Evolutionary conservation across 2,113 vertebrate genomes (phyloP), one percentile per base, ranked within the genome.

Genomic region (Conger conger): DNA sequence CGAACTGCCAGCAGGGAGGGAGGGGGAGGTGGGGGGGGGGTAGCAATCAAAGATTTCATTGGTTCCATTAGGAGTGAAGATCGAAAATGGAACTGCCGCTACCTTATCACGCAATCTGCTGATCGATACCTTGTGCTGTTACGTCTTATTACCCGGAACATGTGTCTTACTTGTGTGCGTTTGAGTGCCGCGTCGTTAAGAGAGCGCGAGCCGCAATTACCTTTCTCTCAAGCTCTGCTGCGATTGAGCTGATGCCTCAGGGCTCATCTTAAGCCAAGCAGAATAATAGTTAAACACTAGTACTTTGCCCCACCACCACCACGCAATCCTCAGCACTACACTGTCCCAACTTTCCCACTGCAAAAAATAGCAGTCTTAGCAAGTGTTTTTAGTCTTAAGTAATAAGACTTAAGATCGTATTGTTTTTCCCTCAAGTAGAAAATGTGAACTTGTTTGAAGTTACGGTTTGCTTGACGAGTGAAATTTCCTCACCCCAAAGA

Each of bases 261-360:
- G 76, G 73, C 73, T 82, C 27, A 57, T 87, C 45, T 37, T 83
- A 80, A 37, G 30, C 38, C 54, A 77, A 60, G 37, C 82, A 76
- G 37, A 86, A 77, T 60, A 83, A 76, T 30, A 63, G 37, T 83
- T 30, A 77, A 42, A 86, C 37, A 42, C 33, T 50, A 76, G 13
- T 82, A 82, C 81, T 11, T 27, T 37, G 38, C 18, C 37, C n/a
- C 53, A 33, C 54, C 30, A 76, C 45, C 45, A 50, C 9, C 45
- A 11, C 45, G 8, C 45, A 50, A 38, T 53, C 83, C 88, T 88
- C 87, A 7, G 20, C 4, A 3, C 23, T 23, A 20, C n/a, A n/a
- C n/a, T n/a, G n/a, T n/a, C n/a, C n/a, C n/a, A n/a, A n/a, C n/a
- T n/a, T n/a, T n/a, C n/a, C n/a, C n/a, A n/a, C n/a, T n/a, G n/a